Evolutionary conservation across 2,797 vertebrate species (phyloP).

Genomic region (Gallinago stenura): DNA sequence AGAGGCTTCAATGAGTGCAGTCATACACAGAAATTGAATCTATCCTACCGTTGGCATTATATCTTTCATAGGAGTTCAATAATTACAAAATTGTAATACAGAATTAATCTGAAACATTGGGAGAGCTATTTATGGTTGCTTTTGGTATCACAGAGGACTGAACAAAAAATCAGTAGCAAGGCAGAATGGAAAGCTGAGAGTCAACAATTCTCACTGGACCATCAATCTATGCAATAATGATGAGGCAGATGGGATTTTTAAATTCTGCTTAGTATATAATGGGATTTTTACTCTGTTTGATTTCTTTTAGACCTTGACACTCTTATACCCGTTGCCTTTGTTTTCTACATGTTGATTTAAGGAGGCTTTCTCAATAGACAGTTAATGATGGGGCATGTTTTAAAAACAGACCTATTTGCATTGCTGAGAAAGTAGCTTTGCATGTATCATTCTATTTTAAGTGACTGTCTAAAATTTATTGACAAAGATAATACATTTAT

Average conservation of each 20-base stretch:
- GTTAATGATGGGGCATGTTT: background rate
- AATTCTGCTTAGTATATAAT: background rate
- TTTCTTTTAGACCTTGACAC: background rate
- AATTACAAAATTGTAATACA: background rate
- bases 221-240: background rate
- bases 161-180: background rate
- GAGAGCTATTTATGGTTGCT: background rate
- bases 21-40: background rate
- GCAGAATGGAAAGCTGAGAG: background rate
- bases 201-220: background rate
- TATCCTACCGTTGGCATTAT: background rate
- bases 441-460: background rate
- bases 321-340: background rate
- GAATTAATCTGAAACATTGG: background rate
- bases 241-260: background rate
- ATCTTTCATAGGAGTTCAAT: background rate
- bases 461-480: conserved; percentile 45
- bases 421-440: background rate
- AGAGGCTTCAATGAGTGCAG: background rate
- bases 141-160: background rate
- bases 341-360: conserved; percentile 16
- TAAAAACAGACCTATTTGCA: background rate
- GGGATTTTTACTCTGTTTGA: background rate
- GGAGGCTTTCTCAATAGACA: background rate
- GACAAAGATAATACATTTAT: conserved; percentile 47